phyloP scores from a whole-genome alignment of 2,888 invertebrate genomes.

The Leptinotarsa rubiginosa region DNA sequence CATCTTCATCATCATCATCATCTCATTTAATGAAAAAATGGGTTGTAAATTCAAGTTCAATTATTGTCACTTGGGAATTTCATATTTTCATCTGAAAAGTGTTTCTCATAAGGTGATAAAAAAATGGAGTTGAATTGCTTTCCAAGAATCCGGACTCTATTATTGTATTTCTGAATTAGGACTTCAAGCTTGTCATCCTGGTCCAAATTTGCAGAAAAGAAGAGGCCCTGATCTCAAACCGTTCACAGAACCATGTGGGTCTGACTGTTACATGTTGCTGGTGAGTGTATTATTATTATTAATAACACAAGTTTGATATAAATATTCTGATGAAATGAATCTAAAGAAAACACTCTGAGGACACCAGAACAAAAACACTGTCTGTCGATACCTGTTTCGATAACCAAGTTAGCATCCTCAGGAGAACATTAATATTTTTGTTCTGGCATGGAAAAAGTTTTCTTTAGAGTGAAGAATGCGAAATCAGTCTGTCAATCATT shows the following conservation, averaged over 20 bases:
- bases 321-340: no score
- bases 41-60: slow-evolving; percentile 7
- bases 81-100: neutral
- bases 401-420: no score
- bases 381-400: no score
- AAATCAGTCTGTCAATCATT: no score
- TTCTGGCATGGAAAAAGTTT: no score
- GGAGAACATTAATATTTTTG: no score
- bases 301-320: neutral
- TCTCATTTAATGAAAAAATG: neutral
- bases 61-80: neutral
- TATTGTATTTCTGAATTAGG: slow-evolving; percentile 68
- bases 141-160: neutral
- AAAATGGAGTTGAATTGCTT: neutral
- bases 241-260: slow-evolving; percentile 87
- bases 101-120: neutral
- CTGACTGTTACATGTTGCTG: slow-evolving; percentile 88
- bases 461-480: no score
- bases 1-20: slow-evolving; percentile 30
- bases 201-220: slow-evolving; percentile 88
- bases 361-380: no score
- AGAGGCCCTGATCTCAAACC: slow-evolving; percentile 90
- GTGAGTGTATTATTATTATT: slow-evolving; percentile 68
- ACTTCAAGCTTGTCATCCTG: slow-evolving; percentile 89
- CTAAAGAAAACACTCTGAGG: no score